Conservation (phyloP, 2,113 vertebrate genomes). For the Semicossyphus pulcher region DNA sequence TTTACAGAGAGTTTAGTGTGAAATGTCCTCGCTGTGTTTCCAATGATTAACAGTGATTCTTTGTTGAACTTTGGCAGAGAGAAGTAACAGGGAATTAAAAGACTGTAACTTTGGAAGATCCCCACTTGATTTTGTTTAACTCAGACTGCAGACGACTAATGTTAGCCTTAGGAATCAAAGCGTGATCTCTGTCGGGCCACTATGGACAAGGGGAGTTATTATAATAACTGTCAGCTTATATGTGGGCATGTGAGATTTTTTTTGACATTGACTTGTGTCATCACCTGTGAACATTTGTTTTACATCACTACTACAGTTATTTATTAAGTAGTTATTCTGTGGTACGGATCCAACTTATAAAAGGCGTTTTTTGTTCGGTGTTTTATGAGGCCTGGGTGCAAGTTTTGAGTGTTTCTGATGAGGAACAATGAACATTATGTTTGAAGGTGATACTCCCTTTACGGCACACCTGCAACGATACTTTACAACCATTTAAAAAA, state of each 20-base stretch:
- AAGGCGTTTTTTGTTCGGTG: neutral
- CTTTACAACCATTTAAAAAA: neutral
- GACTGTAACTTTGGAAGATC: neutral
- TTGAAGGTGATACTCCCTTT: constrained; percentile 1
- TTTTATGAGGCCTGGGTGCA: neutral
- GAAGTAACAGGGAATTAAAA: neutral
- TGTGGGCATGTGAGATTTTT: too few species aligned
- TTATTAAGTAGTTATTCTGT: neutral
- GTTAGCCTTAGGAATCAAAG: neutral
- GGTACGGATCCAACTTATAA: neutral
- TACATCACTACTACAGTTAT: neutral
- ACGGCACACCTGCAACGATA: neutral
- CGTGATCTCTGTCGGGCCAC: neutral
- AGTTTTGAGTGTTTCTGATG: neutral
- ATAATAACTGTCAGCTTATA: neutral
- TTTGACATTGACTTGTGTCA: too few species aligned
- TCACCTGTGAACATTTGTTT: neutral
- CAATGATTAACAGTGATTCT: neutral
- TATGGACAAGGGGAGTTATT: neutral
- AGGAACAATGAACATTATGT: neutral
- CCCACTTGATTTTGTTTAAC: neutral
- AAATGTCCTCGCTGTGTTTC: too few species aligned
- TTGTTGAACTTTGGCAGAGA: neutral
- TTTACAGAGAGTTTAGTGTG: too few species aligned
- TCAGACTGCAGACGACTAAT: too few species aligned